phyloP scores from a whole-genome alignment of 1,140 invertebrate species.

The Mercenaria mercenaria region DNA sequence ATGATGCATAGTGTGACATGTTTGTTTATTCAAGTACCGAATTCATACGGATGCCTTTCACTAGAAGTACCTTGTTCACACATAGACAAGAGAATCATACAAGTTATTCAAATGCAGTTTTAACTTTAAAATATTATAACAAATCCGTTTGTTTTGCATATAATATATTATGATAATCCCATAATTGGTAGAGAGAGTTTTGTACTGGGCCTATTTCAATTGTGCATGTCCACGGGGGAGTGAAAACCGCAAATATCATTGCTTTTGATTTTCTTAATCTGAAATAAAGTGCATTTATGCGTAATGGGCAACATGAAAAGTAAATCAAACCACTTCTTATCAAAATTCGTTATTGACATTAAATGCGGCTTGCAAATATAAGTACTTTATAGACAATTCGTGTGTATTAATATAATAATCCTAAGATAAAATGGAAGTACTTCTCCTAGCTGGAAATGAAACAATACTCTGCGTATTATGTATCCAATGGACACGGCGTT shows the following conservation, averaged over 20 bases:
- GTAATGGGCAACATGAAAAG: neutral
- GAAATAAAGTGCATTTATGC: neutral
- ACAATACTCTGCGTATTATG: too few relatives aligned
- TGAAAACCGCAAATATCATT: neutral
- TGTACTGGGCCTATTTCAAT: neutral
- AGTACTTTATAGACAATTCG: neutral
- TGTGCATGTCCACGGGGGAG: neutral
- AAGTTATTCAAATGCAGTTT: neutral
- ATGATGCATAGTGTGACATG: too few relatives aligned
- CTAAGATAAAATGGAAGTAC: too few relatives aligned
- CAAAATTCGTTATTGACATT: neutral
- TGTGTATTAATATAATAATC: too few relatives aligned
- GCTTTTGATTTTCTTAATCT: neutral
- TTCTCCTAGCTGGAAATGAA: too few relatives aligned
- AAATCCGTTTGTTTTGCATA: neutral
- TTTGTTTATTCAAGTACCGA: too few relatives aligned
- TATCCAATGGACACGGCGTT: too few relatives aligned
- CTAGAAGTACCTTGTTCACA: neutral
- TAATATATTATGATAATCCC: neutral
- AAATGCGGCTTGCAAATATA: neutral
- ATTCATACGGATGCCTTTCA: too few relatives aligned
- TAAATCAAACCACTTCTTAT: neutral
- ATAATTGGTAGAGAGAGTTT: neutral
- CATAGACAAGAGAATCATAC: neutral
- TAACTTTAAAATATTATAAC: neutral